Percentiles rank a stretch among this genome's conserved stretches.
phyloP scores from a whole-genome alignment of 2,797 vertebrate genomes.

The Tenualosa ilisha region DNA sequence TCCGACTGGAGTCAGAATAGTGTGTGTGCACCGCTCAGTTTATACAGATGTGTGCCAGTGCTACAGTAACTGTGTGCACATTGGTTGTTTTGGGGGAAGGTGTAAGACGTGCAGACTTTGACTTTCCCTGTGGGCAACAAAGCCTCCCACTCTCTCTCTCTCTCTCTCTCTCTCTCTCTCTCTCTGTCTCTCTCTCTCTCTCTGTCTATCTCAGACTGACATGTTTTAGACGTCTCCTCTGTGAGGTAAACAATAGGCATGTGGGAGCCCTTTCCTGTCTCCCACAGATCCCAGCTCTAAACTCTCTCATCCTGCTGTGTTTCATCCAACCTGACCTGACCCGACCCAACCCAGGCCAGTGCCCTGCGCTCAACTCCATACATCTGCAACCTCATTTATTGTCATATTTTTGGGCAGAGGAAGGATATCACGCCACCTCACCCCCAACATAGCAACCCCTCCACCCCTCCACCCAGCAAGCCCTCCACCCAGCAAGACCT shows the following conservation, averaged over 20 bases:
- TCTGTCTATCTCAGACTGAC: not conserved
- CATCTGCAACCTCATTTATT: not conserved
- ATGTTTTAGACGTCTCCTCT: not conserved
- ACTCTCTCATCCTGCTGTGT: not conserved
- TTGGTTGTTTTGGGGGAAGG: no score
- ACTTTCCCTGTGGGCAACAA: no score
- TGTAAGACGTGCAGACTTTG: no score
- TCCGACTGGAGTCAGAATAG: no score
- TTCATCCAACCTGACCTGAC: no score
- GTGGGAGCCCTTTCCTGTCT: not conserved
- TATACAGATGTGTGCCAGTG: no score
- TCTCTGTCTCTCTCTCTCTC: no score
- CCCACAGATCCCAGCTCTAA: not conserved
- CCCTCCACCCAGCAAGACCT: not conserved
- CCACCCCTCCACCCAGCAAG: not conserved
- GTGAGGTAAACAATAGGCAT: constrained; percentile 1
- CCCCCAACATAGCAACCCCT: not conserved
- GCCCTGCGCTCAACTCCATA: not conserved
- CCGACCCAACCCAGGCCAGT: not conserved
- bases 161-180: no score
- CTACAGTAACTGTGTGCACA: no score
- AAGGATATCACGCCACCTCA: not conserved
- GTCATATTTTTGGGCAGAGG: constrained; percentile 4
- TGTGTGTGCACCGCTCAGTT: no score
- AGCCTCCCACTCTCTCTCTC: no score